phyloP scores from a whole-genome alignment of 1,140 invertebrate species.

The Camponotus pennsylvanicus region DNA sequence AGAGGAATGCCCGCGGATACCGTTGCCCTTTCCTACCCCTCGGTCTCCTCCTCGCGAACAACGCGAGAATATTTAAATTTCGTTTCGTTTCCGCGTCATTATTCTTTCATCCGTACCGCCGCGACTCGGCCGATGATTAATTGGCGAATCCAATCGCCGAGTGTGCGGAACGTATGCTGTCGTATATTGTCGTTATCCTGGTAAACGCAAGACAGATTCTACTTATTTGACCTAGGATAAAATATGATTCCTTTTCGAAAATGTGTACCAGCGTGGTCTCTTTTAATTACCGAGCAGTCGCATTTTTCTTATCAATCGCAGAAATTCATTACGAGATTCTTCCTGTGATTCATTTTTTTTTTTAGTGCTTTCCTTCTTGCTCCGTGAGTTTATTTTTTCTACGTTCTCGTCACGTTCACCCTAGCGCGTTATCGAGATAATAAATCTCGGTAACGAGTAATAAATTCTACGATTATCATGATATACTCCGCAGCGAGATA shows the following conservation, averaged over 20 bases:
- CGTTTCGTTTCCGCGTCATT: conserved; percentile 79
- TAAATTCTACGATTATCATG: conserved; percentile 70
- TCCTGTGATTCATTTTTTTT: neutral
- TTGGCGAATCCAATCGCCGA: conserved; percentile 75
- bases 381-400: conserved; percentile 56
- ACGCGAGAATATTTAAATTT: conserved; percentile 80
- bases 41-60: conserved; percentile 52
- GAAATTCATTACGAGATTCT: conserved; percentile 40
- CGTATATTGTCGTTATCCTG: conserved; percentile 51
- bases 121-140: conserved; percentile 70
- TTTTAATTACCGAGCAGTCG: neutral
- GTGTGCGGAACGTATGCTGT: conserved; percentile 58
- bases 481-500: conserved; percentile 63
- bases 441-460: conserved; percentile 66
- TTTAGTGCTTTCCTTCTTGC: conserved; percentile 42
- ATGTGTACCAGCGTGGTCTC: neutral
- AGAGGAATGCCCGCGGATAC: conserved; percentile 73
- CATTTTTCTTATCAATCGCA: conserved; percentile 37
- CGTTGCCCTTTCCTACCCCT: conserved; percentile 44
- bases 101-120: conserved; percentile 78
- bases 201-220: conserved; percentile 30
- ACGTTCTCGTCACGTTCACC: conserved; percentile 59
- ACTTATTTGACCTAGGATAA: conserved; percentile 39
- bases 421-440: conserved; percentile 49
- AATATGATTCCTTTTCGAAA: conserved; percentile 34